A percentile compares a stretch with the other conserved stretches of the same genome.
Evolutionary conservation across 2,113 vertebrate species (phyloP).

Genomic region (Todiramphus chloris): DNA sequence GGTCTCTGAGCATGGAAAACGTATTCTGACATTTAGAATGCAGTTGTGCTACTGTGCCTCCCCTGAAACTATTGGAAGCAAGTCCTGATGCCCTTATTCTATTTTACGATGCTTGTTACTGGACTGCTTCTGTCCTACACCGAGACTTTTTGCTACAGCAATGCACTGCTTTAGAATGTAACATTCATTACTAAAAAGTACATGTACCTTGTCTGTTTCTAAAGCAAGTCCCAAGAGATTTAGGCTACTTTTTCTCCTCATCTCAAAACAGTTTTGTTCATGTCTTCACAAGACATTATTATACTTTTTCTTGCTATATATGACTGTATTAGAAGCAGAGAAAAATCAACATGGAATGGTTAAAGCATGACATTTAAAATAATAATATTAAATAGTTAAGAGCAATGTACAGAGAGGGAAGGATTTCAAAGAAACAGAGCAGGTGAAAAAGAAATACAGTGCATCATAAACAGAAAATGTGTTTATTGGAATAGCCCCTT

Average conservation of each 20-base stretch:
- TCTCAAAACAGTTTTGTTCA: neutral
- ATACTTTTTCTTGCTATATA: neutral
- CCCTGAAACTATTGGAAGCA: neutral
- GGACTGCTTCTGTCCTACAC: neutral
- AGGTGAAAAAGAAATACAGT: slow-evolving; percentile 35
- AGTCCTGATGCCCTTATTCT: neutral
- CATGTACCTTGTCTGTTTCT: neutral
- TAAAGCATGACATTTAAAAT: neutral
- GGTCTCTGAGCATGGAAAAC: neutral
- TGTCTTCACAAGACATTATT: neutral
- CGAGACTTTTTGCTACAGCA: neutral
- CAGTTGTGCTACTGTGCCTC: neutral
- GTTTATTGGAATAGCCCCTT: slow-evolving; percentile 51
- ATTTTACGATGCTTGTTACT: neutral
- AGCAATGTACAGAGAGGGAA: neutral
- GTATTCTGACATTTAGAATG: neutral
- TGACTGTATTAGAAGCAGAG: neutral
- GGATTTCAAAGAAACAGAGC: slow-evolving; percentile 14
- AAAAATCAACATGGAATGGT: neutral
- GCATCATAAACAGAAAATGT: slow-evolving; percentile 41
- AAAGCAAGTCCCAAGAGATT: neutral
- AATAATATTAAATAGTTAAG: neutral
- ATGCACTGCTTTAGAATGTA: neutral
- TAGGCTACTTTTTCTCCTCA: neutral
- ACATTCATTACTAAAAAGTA: neutral